A percentile compares a stretch with the other conserved stretches of the same genome.
Evolutionary conservation across 2,888 invertebrate genomes (phyloP).

Genomic region (Polietes domitor): DNA sequence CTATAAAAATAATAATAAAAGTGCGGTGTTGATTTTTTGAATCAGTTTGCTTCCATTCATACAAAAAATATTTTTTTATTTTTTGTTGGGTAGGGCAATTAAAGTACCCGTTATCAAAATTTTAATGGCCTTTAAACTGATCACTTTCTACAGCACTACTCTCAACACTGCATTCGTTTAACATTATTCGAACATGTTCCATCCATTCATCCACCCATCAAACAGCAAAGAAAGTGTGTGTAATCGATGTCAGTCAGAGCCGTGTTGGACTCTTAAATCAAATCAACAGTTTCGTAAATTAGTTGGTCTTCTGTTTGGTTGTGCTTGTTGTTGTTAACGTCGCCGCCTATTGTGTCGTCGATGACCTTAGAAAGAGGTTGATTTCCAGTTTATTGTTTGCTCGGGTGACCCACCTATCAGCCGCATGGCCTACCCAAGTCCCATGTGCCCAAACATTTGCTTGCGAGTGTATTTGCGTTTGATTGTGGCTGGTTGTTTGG

Average conservation of each 20-base stretch:
- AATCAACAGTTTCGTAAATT: slow-evolving; percentile 50
- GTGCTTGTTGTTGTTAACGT: background rate
- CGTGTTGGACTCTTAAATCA: slow-evolving; percentile 16
- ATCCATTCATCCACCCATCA: too few relatives aligned
- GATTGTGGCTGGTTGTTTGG: background rate
- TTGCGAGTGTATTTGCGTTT: background rate
- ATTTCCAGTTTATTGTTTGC: slow-evolving; percentile 1
- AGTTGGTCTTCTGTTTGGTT: slow-evolving; percentile 4
- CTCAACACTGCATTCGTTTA: background rate
- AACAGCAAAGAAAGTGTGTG: background rate
- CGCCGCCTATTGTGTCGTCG: too few relatives aligned
- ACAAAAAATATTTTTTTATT: too few relatives aligned
- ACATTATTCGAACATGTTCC: background rate
- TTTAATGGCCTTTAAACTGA: too few relatives aligned
- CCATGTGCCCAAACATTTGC: background rate
- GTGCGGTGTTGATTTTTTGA: too few relatives aligned
- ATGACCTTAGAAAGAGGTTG: slow-evolving; percentile 22
- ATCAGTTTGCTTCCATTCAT: too few relatives aligned
- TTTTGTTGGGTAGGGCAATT: too few relatives aligned
- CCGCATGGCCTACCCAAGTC: too few relatives aligned
- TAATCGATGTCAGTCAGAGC: background rate
- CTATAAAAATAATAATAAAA: too few relatives aligned
- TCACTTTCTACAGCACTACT: too few relatives aligned
- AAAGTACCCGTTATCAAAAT: too few relatives aligned
- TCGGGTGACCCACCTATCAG: too few relatives aligned